Percentiles rank a stretch among this genome's conserved stretches.
phyloP scores from a whole-genome alignment of 2,888 invertebrate genomes.

The Schizaphis graminum region DNA sequence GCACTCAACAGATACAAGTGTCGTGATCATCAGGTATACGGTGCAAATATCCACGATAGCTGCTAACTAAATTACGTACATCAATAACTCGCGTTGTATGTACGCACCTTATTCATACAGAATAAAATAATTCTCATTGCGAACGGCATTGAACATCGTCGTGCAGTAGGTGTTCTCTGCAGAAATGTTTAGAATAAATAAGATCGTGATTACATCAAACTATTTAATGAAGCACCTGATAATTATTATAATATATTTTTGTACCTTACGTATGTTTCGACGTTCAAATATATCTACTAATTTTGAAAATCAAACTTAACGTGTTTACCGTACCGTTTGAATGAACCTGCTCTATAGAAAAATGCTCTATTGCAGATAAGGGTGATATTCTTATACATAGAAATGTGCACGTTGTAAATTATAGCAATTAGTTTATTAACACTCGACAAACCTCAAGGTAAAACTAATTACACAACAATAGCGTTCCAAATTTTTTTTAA shows the following conservation, averaged over 20 bases:
- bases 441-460: conserved; percentile 29
- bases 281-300: neutral
- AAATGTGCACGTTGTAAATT: neutral
- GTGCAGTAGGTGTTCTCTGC: neutral
- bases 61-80: neutral
- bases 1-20: neutral
- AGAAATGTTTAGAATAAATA: neutral
- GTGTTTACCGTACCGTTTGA: neutral
- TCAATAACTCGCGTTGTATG: neutral
- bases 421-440: conserved; percentile 7
- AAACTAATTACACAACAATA: conserved; percentile 21
- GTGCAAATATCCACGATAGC: neutral
- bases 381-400: neutral
- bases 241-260: neutral
- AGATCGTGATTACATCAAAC: neutral
- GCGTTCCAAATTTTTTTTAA: neutral
- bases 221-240: neutral
- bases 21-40: neutral
- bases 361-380: neutral
- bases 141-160: neutral
- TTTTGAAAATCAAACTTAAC: neutral
- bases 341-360: neutral
- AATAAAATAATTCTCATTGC: neutral
- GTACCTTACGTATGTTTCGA: neutral
- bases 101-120: neutral